Evolutionary conservation across 2,888 invertebrate genomes (phyloP).

Genomic region (Hylaea fasciaria): DNA sequence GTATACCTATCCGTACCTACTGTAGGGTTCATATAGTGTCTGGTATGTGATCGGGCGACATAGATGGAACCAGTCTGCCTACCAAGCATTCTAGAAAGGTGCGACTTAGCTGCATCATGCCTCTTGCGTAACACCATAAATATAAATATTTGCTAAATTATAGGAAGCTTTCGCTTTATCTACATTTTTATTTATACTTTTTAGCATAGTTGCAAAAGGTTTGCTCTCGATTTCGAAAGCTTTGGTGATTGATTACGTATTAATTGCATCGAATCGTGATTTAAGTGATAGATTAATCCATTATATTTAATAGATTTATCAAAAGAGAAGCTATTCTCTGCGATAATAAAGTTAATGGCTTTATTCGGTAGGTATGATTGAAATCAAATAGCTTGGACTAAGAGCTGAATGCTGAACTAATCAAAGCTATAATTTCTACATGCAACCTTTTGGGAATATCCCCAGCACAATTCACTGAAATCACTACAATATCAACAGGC

Average conservation of each 20-base stretch:
- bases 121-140: slow-evolving; percentile 43
- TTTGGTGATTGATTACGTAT: slow-evolving; percentile 8
- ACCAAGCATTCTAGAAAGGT: slow-evolving; percentile 42
- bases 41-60: slow-evolving; percentile 22
- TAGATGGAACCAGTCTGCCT: slow-evolving; percentile 41
- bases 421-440: no score
- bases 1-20: background rate
- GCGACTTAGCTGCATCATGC: slow-evolving; percentile 17
- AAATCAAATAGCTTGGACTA: no score
- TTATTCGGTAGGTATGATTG: background rate
- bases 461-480: no score
- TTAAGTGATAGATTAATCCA: slow-evolving; percentile 12
- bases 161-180: slow-evolving; percentile 36
- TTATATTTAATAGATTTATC: slow-evolving; percentile 11
- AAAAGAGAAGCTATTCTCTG: background rate
- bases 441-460: no score
- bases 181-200: slow-evolving; percentile 22
- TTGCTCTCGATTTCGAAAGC: slow-evolving; percentile 14
- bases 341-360: background rate
- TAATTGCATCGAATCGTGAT: slow-evolving; percentile 4
- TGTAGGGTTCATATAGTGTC: slow-evolving; percentile 29
- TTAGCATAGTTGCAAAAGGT: slow-evolving; percentile 13
- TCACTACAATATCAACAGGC: no score
- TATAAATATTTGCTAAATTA: slow-evolving; percentile 34
- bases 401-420: no score